A percentile compares a stretch with the other conserved stretches of the same genome.
These are phyloP conservation scores for Tupaia tana DNA, from an alignment of 2,113 vertebrate species.

Conservation along the genomic window DNA sequence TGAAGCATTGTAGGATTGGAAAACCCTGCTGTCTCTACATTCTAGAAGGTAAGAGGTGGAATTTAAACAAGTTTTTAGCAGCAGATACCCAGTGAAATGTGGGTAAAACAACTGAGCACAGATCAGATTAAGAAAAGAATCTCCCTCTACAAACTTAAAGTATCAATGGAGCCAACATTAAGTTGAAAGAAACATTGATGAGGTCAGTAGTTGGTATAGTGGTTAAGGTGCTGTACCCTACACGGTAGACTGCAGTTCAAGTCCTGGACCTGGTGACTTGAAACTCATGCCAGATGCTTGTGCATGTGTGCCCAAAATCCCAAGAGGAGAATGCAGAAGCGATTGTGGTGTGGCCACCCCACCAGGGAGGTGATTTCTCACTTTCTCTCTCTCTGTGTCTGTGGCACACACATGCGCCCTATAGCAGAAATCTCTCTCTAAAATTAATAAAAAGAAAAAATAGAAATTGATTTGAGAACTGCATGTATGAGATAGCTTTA, in stretches of 20 bases:
- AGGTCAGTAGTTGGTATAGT: not conserved
- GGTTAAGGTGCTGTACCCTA: not conserved
- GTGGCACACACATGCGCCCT: too few relatives aligned
- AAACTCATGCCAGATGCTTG: too few relatives aligned
- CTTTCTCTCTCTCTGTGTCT: too few relatives aligned
- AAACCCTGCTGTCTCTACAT: not conserved
- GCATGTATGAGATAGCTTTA: not conserved
- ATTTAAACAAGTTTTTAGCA: not conserved
- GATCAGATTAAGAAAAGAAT: not conserved
- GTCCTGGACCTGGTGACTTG: too few relatives aligned
- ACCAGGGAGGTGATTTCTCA: too few relatives aligned
- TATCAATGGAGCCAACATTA: not conserved
- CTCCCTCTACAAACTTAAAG: constrained; percentile 5
- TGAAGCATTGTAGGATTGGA: not conserved
- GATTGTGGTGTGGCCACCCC: too few relatives aligned
- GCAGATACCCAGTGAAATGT: not conserved
- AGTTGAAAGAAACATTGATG: not conserved
- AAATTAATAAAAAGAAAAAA: not conserved
- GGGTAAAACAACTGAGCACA: not conserved
- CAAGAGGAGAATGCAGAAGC: too few relatives aligned
- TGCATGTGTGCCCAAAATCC: too few relatives aligned
- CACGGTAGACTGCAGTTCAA: too few relatives aligned
- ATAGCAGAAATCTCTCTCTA: too few relatives aligned
- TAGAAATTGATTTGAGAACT: not conserved
- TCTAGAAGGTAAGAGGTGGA: not conserved